Conservation (phyloP, 2,113 vertebrate species). For the Sterna hirundo region DNA sequence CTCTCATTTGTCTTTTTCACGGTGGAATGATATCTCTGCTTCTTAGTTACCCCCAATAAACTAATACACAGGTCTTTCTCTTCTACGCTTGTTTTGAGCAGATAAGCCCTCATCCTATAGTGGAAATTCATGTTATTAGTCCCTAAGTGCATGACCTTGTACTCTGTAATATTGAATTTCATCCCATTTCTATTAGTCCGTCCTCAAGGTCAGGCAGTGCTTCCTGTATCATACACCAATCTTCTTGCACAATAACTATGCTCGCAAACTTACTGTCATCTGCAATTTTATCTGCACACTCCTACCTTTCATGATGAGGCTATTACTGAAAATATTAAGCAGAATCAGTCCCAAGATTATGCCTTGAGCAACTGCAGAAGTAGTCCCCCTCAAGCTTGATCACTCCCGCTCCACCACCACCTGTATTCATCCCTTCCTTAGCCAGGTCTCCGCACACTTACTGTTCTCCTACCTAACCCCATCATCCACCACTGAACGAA, state of each 20-base stretch:
- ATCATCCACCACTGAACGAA: background rate
- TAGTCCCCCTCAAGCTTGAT: background rate
- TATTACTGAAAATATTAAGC: background rate
- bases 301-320: background rate
- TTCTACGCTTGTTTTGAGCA: background rate
- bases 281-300: background rate
- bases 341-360: background rate
- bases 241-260: background rate
- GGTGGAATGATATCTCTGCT: background rate
- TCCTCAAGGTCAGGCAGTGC: slow-evolving; percentile 38
- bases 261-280: background rate
- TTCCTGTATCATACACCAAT: background rate
- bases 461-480: background rate
- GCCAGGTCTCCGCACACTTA: background rate
- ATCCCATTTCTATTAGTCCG: slow-evolving; percentile 13
- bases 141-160: slow-evolving; percentile 43
- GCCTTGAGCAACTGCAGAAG: background rate
- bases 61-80: slow-evolving; percentile 28
- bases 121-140: slow-evolving; percentile 58
- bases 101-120: slow-evolving; percentile 54
- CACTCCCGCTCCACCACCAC: background rate
- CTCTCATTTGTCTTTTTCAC: background rate
- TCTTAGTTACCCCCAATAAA: slow-evolving; percentile 8
- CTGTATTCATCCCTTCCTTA: background rate
- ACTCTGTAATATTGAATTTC: slow-evolving; percentile 56